Evolutionary conservation across 2,113 vertebrate genomes (phyloP), one percentile per base, ranked within the genome.

Genomic region (Emydura subglobosa): DNA sequence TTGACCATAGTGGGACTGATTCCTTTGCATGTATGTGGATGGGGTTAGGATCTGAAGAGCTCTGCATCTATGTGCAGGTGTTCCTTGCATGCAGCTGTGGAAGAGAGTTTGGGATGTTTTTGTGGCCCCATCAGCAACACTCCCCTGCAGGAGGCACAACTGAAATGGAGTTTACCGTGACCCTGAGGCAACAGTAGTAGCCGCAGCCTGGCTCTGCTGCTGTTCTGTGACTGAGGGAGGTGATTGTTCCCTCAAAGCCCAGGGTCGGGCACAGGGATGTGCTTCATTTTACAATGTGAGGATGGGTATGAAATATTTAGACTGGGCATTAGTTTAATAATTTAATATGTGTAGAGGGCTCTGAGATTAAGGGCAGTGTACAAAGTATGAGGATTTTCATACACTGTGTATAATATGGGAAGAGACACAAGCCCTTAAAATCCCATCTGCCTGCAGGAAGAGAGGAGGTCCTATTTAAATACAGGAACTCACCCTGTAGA

Each of bases 41-140:
- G 44, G 44, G 78, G 39, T 51, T 81, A 44, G 6, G 21, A 17
- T 19, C 9, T 42, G 50, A 39, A n/a, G 17, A 72, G 57, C 25
- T 29, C 57, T 29, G 27, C 57, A 57, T n/a, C 61, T 78, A 3
- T 27, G 16, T 1, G 3, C 0, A 0, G 49, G 61, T 0, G 0
- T 42, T 81, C 79, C n/a, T 31, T 27, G 5, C 2, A 4, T 5
- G 8, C 72, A 72, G 55, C 10, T 83, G 65, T 51, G 54, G 51
- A 57, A 59, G 25, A 17, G 7, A 17, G 7, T n/a, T 31, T 76
- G 44, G 10, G 83, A 47, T 1, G 10, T 27, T 80, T 14, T 3
- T 1, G 1, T 12, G 72, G 8, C 42, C 83, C 53, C 81, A 27
- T 7, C 7, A 47, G 79, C 34, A 24, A 0, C 1, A 17, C 57